A percentile compares a stretch with the other conserved stretches of the same genome.
These are phyloP conservation scores for Coregonus ussuriensis DNA, from an alignment of 2,797 vertebrate genomes.

Conservation along the genomic window DNA sequence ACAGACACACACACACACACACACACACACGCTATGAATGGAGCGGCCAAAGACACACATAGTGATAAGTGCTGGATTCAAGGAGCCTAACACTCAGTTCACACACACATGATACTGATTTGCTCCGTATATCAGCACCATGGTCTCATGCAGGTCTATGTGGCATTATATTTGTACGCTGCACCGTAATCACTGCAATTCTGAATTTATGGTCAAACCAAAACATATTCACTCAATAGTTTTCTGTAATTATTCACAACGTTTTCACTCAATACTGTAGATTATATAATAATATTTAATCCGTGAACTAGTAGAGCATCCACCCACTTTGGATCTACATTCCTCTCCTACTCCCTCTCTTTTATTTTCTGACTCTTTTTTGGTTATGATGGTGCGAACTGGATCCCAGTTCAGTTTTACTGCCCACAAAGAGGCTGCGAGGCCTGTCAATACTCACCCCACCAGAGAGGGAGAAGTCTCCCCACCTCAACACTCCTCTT, in stretches of 20 bases:
- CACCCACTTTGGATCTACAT: neutral
- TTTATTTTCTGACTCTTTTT: slow-evolving; percentile 44
- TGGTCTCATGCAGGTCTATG: neutral
- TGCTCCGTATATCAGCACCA: slow-evolving; percentile 25
- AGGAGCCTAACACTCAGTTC: slow-evolving; percentile 23
- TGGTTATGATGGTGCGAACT: neutral
- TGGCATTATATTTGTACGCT: too few relatives aligned
- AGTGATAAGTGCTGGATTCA: slow-evolving; percentile 34
- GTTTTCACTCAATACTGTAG: neutral
- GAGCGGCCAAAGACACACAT: neutral
- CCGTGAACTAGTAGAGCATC: neutral
- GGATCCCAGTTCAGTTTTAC: neutral
- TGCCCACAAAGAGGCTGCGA: neutral
- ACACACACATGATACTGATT: neutral
- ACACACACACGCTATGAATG: neutral
- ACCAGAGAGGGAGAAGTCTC: neutral
- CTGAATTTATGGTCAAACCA: too few relatives aligned
- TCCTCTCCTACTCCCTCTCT: slow-evolving; percentile 42
- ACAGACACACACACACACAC: slow-evolving; percentile 15
- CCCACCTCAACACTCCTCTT: neutral
- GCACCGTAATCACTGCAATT: too few relatives aligned
- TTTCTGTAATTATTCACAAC: too few relatives aligned
- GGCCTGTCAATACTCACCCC: neutral
- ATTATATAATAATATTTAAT: neutral
- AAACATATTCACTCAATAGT: too few relatives aligned